Base-by-base conservation (phyloP, 2,113 vertebrate genomes). In the Octodon degus region DNA sequence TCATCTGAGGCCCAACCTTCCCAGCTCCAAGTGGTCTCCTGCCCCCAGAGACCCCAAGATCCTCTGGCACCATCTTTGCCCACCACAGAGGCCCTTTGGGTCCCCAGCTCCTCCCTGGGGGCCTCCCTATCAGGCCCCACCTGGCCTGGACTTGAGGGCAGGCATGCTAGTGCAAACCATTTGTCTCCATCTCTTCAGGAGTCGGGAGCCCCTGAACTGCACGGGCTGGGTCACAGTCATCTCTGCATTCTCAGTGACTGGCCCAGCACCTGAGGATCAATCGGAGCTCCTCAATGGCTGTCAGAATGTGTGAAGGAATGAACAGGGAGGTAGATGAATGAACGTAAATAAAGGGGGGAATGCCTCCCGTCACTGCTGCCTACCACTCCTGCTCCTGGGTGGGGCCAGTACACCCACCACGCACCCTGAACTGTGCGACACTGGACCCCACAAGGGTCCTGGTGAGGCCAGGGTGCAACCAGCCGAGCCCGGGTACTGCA, bases 371-470 rank as follows among this genome's bases (percentile, higher is more conserved):
- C 1, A 2, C 17, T 19, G 11, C 22, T 40, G 32, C 43, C 40
- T 50, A 1, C 55, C 1, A 0, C 7, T 53, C 84, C 47, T 3
- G 1, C 58, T 12, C 30, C 10, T 6, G 5, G 40, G 7, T 43
- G 17, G 50, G 67, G 40, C 20, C 40, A 8, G 40, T 13, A 43
- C 12, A 4, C 40, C 50, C 8, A 4, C 34, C 60, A 12, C 85
- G 22, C 2, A 24, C 65, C 32, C 43, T 43, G 43, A 25, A 3
- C n/a, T 22, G 19, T 16, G 1, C 1, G 19, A 37, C 24, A 13
- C 24, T 1, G 43, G 13, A 47, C 30, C n/a, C 17, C 13, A 25
- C 12, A 55, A n/a, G 55, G 77, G 53, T 58, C 53, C 34, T 1
- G 1, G 43, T 11, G 50, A 50, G 58, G 58, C 11, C 67, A 40